Conservation (phyloP, 2,113 vertebrate genomes). For the Emydocephalus ijimae region DNA sequence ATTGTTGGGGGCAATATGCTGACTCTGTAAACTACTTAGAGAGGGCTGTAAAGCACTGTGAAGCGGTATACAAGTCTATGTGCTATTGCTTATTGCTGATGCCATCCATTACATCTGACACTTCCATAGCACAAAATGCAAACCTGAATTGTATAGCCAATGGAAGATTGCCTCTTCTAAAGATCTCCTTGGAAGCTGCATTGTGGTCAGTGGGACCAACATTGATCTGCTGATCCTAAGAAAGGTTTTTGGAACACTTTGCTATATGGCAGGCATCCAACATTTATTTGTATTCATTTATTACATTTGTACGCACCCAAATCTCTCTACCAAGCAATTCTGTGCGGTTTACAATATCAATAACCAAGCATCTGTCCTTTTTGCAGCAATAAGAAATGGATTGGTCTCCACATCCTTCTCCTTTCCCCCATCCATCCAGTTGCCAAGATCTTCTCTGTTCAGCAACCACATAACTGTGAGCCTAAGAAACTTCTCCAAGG, state of each 20-base stretch:
- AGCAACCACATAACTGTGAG: fast-evolving
- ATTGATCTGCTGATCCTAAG: slow-evolving; percentile 27
- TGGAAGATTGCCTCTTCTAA: slow-evolving; percentile 4
- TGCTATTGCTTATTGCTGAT: too few relatives aligned
- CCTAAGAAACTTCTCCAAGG: neutral
- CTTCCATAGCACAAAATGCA: slow-evolving; percentile 12
- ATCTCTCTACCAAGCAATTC: too few relatives aligned
- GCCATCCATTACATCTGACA: neutral
- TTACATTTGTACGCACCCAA: too few relatives aligned
- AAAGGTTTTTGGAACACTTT: slow-evolving; percentile 25
- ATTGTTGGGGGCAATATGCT: too few relatives aligned
- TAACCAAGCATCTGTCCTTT: slow-evolving; percentile 43
- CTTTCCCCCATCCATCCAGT: neutral
- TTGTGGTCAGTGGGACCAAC: slow-evolving; percentile 33
- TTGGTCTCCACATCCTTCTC: slow-evolving; percentile 27
- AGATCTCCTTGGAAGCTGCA: slow-evolving; percentile 19
- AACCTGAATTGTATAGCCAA: slow-evolving; percentile 23
- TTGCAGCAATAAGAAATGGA: slow-evolving; percentile 12
- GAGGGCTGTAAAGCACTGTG: too few relatives aligned
- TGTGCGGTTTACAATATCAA: slow-evolving; percentile 12
- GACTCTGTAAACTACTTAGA: too few relatives aligned
- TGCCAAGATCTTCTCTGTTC: neutral
- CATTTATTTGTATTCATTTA: neutral
- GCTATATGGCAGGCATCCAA: slow-evolving; percentile 50
- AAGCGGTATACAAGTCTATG: too few relatives aligned